Evolutionary conservation across 2,888 invertebrate genomes (phyloP).

Genomic region (Nephrotoma guestfalica): DNA sequence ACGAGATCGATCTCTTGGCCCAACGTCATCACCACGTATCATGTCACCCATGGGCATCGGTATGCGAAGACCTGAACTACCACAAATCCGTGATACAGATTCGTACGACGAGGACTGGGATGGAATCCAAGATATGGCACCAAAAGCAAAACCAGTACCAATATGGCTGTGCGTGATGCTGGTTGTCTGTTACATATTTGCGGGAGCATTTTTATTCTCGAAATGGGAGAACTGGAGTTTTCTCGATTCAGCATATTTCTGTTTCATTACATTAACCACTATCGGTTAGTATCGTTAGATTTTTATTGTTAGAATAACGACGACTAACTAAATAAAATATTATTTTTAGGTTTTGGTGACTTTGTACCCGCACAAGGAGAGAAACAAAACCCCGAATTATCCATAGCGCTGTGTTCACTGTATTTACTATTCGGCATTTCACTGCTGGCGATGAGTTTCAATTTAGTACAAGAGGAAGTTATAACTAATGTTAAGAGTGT

Average conservation of each 20-base stretch:
- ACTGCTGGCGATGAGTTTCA: conserved; percentile 90
- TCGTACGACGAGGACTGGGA: conserved; percentile 39
- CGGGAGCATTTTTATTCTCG: conserved; percentile 73
- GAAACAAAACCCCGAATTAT: conserved; percentile 27
- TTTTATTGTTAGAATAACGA: background rate
- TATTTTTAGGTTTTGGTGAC: conserved; percentile 59
- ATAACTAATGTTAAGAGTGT: conserved; percentile 76
- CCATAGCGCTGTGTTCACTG: conserved; percentile 73
- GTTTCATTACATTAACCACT: conserved; percentile 85
- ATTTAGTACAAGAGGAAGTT: conserved; percentile 88
- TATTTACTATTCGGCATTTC: conserved; percentile 92
- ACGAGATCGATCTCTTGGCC: conserved; percentile 13
- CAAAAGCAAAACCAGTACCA: conserved; percentile 53
- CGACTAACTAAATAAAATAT: background rate
- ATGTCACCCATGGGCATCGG: conserved; percentile 56
- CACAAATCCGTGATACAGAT: conserved; percentile 43
- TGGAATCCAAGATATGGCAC: conserved; percentile 29
- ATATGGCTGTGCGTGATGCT: conserved; percentile 81
- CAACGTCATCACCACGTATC: conserved; percentile 42
- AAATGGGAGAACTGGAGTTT: conserved; percentile 78
- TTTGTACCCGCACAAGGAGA: conserved; percentile 67
- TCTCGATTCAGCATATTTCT: conserved; percentile 82
- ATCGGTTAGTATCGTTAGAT: conserved; percentile 40
- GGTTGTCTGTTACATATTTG: conserved; percentile 78
- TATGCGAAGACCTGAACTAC: conserved; percentile 37